Evolutionary conservation across 1,140 invertebrate genomes (phyloP), one percentile per base, ranked within the genome.

Genomic region (Lepidurus arcticus): DNA sequence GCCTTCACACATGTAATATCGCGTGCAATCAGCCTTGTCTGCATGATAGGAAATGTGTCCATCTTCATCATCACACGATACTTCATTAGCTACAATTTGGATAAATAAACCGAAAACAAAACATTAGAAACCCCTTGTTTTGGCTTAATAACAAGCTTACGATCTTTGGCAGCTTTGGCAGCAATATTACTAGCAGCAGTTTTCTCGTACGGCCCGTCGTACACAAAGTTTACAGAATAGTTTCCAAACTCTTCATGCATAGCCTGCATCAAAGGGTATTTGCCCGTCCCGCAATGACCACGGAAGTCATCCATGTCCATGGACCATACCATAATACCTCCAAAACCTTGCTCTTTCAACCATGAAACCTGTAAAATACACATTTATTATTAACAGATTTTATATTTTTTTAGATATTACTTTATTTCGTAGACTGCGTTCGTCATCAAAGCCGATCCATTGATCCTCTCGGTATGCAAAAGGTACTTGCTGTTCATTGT

Each of bases 281-380:
- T 94, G 26, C 93, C 94, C 73, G 90, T 91, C n/a, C 94, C 94
- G 84, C 96, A 98, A 79, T 82, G 82, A 26, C 94, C 95, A 79
- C 89, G 87, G 86, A 97, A 98, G 85, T 98, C 96, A 82, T 98
- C 95, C 93, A 97, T 94, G 83, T 97, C 95, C 13, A 96, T 89
- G 1, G 94, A 96, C 96, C 96, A 98, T 13, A 98, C 92, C 95
- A 98, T 98, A 16, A 97, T 94, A 42, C 97, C 97, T 74, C 95
- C 95, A 81, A 97, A 95, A 13, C 93, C 93, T 88, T 95, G 92
- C 83, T 96, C 92, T 83, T 94, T 96, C 73, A 98, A 87, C 94
- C 95, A 99, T 74, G 92, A 90, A 88, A 95, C 94, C 95, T 98
- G 81, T 43, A 85, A 76, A 79, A 78, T 44, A 42, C 13, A 24